Evolutionary conservation across 2,797 vertebrate genomes (phyloP).

Genomic region (Schizopygopsis pylzovi): DNA sequence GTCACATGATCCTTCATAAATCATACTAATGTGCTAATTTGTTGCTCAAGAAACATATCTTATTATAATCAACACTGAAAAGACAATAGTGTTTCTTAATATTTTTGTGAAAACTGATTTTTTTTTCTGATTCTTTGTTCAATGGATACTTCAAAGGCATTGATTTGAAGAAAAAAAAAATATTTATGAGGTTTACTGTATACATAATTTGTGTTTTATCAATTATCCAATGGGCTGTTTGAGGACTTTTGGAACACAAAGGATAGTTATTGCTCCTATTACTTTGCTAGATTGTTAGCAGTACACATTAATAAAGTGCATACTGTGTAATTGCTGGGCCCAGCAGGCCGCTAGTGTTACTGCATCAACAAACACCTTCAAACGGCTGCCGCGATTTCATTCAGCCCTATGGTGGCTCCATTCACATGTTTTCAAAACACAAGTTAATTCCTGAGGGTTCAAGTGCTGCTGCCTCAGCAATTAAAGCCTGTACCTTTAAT

Average conservation of each 20-base stretch:
- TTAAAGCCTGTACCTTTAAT: conserved; percentile 44
- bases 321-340: not conserved
- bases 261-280: not conserved
- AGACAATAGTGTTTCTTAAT: not conserved
- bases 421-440: conserved; percentile 46
- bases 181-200: not conserved
- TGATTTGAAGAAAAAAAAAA: not conserved
- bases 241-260: not conserved
- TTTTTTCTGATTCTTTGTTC: not conserved
- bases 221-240: not conserved
- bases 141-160: not conserved
- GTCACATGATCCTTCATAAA: not conserved
- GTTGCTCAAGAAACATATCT: no score
- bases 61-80: no score
- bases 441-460: conserved; percentile 31
- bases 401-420: conserved; percentile 17
- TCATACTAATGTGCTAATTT: not conserved
- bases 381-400: not conserved
- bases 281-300: not conserved
- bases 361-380: conserved; percentile 25
- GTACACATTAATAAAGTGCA: not conserved
- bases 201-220: not conserved
- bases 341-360: not conserved
- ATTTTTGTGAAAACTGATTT: not conserved
- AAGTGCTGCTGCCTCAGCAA: conserved; percentile 39